Evolutionary conservation across 2,113 vertebrate species (phyloP), one percentile per base, ranked within the genome.

Genomic region (Cepphus grylle): DNA sequence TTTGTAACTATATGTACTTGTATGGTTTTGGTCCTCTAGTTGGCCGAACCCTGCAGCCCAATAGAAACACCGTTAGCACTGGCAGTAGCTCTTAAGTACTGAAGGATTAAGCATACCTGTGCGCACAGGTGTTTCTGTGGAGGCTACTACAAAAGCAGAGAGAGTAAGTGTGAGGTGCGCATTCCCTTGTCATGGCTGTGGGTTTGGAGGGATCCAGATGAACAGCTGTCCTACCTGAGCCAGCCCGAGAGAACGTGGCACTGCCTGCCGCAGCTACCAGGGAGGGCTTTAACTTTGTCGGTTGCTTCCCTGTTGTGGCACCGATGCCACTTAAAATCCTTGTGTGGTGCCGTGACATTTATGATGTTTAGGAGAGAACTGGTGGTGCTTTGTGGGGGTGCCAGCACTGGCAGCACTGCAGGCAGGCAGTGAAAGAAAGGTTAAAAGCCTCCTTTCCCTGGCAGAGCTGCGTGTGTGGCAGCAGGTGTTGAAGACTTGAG

Each of bases 161-260:
- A 6, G 25, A 21, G 5, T 3, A 9, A 47, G 43, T 34, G 5
- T 11, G 29, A 55, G 50, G 23, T 26, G 5, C 7, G 8, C 22
- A 13, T 65, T 66, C 50, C 40, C 36, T 36, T 9, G 32, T 36
- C 36, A 38, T 8, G 52, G 11, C 12, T 32, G 65, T 13, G 65
- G 3, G 16, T 36, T 0, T 20, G 32, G 36, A 59, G n/a, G 32
- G 50, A 4, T 17, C 12, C 49, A n/a, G 9, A 30, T 20, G n/a
- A 11, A 2, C 0, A 40, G 15, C 59, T 74, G 40, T 32, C 15
- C 50, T 22, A 8, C 23, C 50, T 12, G 45, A 40, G 30, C 34
- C 8, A 12, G 45, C 12, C 23, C 4, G 50, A 12, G 56, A 62
- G 13, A 6, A 1, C 0, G 2, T 12, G 62, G n/a, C 43, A 15